Conservation (phyloP, 1,140 invertebrate genomes). For the Drosophila aff. region DNA sequence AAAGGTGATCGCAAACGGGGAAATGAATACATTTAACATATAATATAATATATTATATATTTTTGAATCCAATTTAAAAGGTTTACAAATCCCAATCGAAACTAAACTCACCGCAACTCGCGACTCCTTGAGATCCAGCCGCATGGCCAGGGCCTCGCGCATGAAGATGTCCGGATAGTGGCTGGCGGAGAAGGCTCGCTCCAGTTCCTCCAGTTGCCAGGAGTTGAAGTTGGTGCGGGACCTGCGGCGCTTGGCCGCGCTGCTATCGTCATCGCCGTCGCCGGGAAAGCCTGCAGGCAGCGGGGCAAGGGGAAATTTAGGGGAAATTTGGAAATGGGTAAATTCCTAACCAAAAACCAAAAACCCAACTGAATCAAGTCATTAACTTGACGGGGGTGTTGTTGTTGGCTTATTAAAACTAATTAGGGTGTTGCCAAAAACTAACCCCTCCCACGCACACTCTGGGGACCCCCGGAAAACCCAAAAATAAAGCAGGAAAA, state of each 20-base stretch:
- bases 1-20: constrained; percentile 46
- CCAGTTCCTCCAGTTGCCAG: constrained; percentile 99
- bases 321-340: constrained; percentile 9
- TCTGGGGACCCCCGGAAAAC: neutral
- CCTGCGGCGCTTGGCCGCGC: constrained; percentile 90
- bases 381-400: constrained; percentile 21
- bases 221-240: constrained; percentile 99
- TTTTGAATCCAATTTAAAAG: neutral
- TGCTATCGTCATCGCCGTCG: constrained; percentile 85
- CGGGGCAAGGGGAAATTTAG: neutral
- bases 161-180: constrained; percentile 99
- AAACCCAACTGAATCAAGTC: constrained; percentile 18
- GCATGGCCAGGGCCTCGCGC: constrained; percentile 97
- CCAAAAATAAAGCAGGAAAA: constrained; percentile 5
- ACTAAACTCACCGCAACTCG: constrained; percentile 96
- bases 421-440: constrained; percentile 54
- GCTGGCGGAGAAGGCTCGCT: constrained; percentile 97
- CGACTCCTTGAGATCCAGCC: constrained; percentile 98
- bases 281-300: constrained; percentile 75
- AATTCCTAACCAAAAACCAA: neutral
- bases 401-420: constrained; percentile 66
- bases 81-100: neutral
- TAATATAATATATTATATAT: neutral
- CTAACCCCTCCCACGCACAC: neutral
- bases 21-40: neutral